These are phyloP conservation scores for Margarornis squamiger DNA, from an alignment of 2,797 vertebrate genomes.

Conservation along the genomic window DNA sequence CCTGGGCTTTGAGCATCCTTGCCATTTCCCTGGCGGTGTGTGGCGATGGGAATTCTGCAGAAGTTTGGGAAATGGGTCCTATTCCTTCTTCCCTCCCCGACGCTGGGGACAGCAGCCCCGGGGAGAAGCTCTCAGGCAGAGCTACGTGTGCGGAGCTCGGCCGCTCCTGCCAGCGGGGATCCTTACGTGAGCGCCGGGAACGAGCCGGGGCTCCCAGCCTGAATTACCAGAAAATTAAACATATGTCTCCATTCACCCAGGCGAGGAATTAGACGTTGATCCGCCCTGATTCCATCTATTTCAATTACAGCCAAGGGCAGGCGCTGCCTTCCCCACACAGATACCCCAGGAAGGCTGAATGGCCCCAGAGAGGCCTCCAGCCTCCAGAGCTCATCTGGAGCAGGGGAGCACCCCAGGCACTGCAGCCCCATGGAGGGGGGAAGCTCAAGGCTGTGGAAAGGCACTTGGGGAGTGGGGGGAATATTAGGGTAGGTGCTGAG, in stretches of 20 bases:
- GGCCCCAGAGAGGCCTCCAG: neutral
- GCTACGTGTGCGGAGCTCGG: neutral
- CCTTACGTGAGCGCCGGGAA: neutral
- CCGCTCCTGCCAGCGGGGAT: neutral
- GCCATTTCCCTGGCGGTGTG: neutral
- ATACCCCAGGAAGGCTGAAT: neutral
- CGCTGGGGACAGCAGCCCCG: rapidly evolving
- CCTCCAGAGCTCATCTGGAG: rapidly evolving
- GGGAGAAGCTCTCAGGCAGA: neutral
- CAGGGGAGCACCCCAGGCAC: neutral
- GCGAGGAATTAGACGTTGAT: conserved; percentile 17
- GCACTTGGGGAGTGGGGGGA: neutral
- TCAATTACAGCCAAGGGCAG: neutral
- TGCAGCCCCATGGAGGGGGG: rapidly evolving
- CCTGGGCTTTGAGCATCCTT: neutral
- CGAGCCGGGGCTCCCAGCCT: neutral
- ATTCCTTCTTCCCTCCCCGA: rapidly evolving
- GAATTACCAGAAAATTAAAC: conserved; percentile 55
- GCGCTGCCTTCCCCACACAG: rapidly evolving
- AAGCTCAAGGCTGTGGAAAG: neutral
- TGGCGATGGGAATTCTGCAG: neutral
- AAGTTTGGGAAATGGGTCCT: neutral
- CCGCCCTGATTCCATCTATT: neutral
- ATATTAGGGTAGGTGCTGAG: neutral
- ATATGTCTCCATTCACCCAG: conserved; percentile 48